A percentile compares a stretch with the other conserved stretches of the same genome.
phyloP scores from a whole-genome alignment of 2,113 vertebrate genomes.

The Lepus americanus region DNA sequence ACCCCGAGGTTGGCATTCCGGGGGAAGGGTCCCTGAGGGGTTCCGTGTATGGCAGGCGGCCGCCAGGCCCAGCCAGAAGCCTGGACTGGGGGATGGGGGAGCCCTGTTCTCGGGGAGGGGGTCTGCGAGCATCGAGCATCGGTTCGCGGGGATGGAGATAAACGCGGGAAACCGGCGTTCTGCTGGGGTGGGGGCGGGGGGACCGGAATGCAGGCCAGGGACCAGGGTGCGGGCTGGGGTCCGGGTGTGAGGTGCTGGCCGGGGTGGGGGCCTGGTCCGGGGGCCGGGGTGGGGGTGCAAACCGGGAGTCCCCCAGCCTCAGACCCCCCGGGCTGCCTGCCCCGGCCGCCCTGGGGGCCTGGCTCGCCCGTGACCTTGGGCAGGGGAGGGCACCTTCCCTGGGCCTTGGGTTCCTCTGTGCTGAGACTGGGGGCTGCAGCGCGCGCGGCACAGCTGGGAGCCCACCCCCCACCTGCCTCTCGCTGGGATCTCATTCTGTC shows the following conservation, averaged over 20 bases:
- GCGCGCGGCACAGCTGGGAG: no score
- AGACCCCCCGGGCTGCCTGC: neutral
- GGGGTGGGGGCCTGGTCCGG: neutral
- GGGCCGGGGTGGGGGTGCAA: slow-evolving; percentile 27
- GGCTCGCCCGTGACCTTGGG: slow-evolving; percentile 76
- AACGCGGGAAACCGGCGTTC: slow-evolving; percentile 67
- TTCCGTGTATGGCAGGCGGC: neutral
- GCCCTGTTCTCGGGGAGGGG: neutral
- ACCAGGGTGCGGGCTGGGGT: no score
- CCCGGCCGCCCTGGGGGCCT: neutral
- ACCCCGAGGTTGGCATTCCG: slow-evolving; percentile 15
- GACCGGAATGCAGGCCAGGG: no score
- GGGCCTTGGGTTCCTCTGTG: neutral
- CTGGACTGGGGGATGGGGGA: neutral
- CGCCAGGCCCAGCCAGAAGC: neutral
- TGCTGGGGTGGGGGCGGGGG: neutral
- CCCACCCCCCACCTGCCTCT: no score
- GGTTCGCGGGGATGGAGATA: slow-evolving; percentile 69
- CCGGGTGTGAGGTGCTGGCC: no score
- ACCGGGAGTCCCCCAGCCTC: slow-evolving; percentile 63
- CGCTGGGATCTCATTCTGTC: no score
- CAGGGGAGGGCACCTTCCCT: slow-evolving; percentile 27
- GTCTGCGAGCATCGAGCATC: slow-evolving; percentile 63
- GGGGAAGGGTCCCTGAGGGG: neutral
- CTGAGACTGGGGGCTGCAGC: neutral